Evolutionary conservation across 2,888 invertebrate genomes (phyloP), one percentile per base, ranked within the genome.

Genomic region (Thymelicus acteon): DNA sequence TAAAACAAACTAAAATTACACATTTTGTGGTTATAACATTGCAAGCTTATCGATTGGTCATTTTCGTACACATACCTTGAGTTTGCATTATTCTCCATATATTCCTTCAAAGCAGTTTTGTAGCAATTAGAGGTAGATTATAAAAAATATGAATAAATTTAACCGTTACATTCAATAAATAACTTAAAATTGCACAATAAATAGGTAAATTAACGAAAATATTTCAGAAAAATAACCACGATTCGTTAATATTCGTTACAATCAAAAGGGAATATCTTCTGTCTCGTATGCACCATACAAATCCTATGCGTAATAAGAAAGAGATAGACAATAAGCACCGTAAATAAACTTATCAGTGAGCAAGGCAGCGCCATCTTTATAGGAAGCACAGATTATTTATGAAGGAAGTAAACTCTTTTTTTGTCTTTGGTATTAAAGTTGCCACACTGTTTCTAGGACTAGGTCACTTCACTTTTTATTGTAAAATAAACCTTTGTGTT

Each of bases 191-290:
- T 87, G 85, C 88, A 91, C 91, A 80, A 62, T 75, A 79, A 80
- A 79, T 78, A 75, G 73, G 76, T 80, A 81, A 86, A 88, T 87
- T 87, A 87, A 86, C 87, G 85, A 85, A 85, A 88, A 85, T 82
- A 80, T 85, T 80, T 75, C 81, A 83, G 80, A 82, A 83, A 84
- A 86, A 83, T 86, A 86, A 88, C 86, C 90, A 90, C 91, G 86
- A 88, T 89, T 89, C 93, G 93, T 93, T 93, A 92, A 79, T 88
- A 88, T 88, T 88, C 93, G 93, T 93, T 93, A 93, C 83, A 91
- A 86, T 91, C 89, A 92, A 93, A 93, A 83, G 82, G 76, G 80
- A 79, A 79, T 75, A 76, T 85, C 63, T 54, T 68, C 77, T 78
- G 6, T 88, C 82, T 83, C 84, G 80, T 83, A 81, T 72, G 31